A percentile compares a stretch with the other conserved stretches of the same genome.
phyloP scores from a whole-genome alignment of 2,888 invertebrate genomes.

The Nycteola revayana region DNA sequence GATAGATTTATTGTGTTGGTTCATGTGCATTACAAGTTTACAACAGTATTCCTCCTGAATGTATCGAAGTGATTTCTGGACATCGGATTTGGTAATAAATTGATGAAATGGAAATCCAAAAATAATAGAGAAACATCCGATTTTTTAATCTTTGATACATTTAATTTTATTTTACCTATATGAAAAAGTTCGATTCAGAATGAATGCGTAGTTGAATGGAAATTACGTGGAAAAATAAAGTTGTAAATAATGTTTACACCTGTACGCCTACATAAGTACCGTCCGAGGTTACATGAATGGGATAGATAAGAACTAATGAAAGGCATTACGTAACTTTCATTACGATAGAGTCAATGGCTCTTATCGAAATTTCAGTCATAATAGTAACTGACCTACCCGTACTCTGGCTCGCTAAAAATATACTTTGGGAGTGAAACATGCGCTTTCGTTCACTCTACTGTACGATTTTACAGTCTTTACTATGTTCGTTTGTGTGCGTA shows the following conservation, averaged over 20 bases:
- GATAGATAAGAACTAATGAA: conserved; percentile 34
- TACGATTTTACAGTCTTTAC: conserved; percentile 29
- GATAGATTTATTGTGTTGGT: no score
- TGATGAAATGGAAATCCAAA: no score
- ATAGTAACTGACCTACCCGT: conserved; percentile 76
- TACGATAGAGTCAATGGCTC: conserved; percentile 37
- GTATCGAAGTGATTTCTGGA: no score
- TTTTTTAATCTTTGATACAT: no score
- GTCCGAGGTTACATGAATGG: conserved; percentile 21
- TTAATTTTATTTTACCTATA: no score
- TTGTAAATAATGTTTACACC: not conserved
- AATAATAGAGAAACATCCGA: no score
- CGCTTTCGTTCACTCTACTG: conserved; percentile 66
- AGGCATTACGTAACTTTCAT: conserved; percentile 35
- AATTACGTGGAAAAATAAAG: not conserved
- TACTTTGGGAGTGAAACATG: conserved; percentile 52
- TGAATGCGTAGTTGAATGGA: not conserved
- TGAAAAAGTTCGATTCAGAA: no score
- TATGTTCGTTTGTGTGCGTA: conserved; percentile 39
- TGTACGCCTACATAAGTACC: conserved; percentile 5
- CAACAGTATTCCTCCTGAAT: no score
- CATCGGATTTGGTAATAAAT: no score
- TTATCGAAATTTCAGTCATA: conserved; percentile 64
- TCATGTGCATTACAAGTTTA: no score
- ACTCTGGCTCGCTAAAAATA: conserved; percentile 72